Conservation (phyloP, 2,113 vertebrate species). For the Thymallus thymallus region DNA sequence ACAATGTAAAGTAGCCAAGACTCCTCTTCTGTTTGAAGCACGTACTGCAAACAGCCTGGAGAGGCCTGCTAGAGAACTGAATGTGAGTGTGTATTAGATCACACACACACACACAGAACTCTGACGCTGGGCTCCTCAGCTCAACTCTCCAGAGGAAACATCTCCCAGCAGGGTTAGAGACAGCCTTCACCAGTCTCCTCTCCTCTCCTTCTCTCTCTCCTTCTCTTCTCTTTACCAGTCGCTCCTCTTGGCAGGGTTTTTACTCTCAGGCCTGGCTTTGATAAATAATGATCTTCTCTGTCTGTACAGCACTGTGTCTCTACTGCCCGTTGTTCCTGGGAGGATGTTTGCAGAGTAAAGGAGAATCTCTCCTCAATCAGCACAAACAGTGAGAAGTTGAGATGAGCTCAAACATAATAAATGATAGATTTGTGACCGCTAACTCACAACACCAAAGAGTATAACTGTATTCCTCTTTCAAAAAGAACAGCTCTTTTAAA, state of each 20-base stretch:
- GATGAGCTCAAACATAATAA: neutral
- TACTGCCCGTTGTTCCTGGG: neutral
- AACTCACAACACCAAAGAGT: neutral
- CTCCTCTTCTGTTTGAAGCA: neutral
- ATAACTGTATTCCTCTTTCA: no score
- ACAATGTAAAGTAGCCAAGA: constrained; percentile 27
- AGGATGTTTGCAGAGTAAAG: neutral
- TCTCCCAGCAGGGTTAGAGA: constrained; percentile 50
- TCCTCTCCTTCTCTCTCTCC: no score
- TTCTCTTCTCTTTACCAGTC: constrained; percentile 39
- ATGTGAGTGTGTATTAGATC: constrained; percentile 36
- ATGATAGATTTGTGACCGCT: neutral
- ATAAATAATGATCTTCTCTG: constrained; percentile 41
- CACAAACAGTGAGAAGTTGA: neutral
- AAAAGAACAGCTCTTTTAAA: no score
- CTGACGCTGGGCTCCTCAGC: constrained; percentile 9
- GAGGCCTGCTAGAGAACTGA: constrained; percentile 21
- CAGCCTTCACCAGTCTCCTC: neutral
- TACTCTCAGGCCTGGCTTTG: constrained; percentile 27
- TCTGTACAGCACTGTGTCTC: no score
- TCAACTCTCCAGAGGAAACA: constrained; percentile 50
- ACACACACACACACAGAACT: constrained; percentile 21
- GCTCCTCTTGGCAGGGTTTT: neutral
- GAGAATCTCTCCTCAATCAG: neutral
- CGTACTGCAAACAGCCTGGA: constrained; percentile 56